These are phyloP conservation scores for Drosophila seguyi DNA, from an alignment of 1,140 invertebrate genomes.

Conservation along the genomic window DNA sequence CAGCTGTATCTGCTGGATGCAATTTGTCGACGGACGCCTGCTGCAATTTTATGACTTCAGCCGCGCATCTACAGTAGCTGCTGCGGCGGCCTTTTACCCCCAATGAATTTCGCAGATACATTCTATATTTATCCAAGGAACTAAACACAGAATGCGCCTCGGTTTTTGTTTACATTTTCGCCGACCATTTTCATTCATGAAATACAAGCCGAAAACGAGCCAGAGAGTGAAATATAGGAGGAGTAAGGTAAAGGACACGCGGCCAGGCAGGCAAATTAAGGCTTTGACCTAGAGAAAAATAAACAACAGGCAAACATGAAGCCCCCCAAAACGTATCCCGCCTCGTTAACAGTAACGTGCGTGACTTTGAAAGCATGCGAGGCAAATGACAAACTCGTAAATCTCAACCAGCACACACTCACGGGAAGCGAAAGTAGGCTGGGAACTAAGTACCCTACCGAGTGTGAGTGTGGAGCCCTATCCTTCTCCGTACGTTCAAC, in stretches of 20 bases:
- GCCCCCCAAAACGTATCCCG: conserved; percentile 9
- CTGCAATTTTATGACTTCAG: conserved; percentile 60
- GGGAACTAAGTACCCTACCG: conserved; percentile 25
- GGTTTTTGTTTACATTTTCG: conserved; percentile 36
- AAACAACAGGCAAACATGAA: conserved; percentile 59
- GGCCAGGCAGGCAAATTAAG: conserved; percentile 75
- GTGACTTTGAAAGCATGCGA: conserved; percentile 78
- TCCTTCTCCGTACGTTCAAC: conserved; percentile 17
- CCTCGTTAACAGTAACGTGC: conserved; percentile 64
- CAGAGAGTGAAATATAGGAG: conserved; percentile 9
- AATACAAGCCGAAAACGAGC: conserved; percentile 53
- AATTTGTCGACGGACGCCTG: conserved; percentile 71
- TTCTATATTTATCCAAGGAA: conserved; percentile 57
- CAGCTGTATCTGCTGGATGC: conserved; percentile 57
- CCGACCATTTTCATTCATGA: conserved; percentile 71
- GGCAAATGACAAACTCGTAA: conserved; percentile 79
- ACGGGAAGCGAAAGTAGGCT: conserved; percentile 26
- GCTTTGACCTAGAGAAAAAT: conserved; percentile 83
- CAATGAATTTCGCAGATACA: conserved; percentile 65
- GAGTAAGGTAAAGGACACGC: conserved; percentile 45
- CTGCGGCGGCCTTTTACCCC: conserved; percentile 53
- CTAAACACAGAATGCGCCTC: conserved; percentile 18
- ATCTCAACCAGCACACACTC: conserved; percentile 55
- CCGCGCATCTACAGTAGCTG: conserved; percentile 4
- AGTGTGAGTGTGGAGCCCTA: conserved; percentile 1